Evolutionary conservation across 2,888 invertebrate species (phyloP).

Genomic region (Lissocephala sabroskyi): DNA sequence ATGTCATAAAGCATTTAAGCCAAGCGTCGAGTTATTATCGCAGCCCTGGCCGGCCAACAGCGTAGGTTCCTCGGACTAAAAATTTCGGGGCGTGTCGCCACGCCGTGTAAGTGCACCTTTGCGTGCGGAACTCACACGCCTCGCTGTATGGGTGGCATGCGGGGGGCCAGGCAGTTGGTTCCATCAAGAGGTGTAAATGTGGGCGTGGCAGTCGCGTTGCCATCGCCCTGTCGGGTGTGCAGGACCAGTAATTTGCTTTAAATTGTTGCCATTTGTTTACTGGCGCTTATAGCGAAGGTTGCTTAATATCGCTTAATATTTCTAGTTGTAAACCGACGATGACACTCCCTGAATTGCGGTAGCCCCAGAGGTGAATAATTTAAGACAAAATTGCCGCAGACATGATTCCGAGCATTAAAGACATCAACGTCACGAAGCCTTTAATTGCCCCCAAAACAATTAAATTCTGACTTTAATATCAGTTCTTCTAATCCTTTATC

Average conservation of each 20-base stretch:
- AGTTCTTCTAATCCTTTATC: too few species aligned
- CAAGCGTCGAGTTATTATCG: conserved; percentile 13
- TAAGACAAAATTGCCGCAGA: too few species aligned
- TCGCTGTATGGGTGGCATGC: conserved; percentile 19
- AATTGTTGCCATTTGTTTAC: conserved; percentile 60
- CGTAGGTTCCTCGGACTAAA: not conserved
- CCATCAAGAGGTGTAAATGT: conserved; percentile 48
- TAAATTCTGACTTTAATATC: too few species aligned
- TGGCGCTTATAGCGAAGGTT: conserved; percentile 24
- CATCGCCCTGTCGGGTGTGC: conserved; percentile 43
- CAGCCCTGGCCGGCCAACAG: not conserved
- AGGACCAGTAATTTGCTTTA: conserved; percentile 50
- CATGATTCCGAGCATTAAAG: too few species aligned
- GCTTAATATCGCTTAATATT: too few species aligned
- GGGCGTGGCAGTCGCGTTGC: conserved; percentile 45
- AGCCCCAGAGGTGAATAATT: too few species aligned
- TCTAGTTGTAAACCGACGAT: too few species aligned
- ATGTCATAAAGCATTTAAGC: conserved; percentile 53
- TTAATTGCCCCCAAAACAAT: too few species aligned
- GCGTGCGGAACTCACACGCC: conserved; percentile 24
- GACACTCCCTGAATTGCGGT: too few species aligned
- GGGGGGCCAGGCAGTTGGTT: conserved; percentile 17
- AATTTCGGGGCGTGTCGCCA: conserved; percentile 33
- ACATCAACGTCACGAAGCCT: too few species aligned
- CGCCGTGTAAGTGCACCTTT: conserved; percentile 17